These are phyloP conservation scores for Hippocampus abdominalis DNA, from an alignment of 2,113 vertebrate genomes.

Conservation along the genomic window DNA sequence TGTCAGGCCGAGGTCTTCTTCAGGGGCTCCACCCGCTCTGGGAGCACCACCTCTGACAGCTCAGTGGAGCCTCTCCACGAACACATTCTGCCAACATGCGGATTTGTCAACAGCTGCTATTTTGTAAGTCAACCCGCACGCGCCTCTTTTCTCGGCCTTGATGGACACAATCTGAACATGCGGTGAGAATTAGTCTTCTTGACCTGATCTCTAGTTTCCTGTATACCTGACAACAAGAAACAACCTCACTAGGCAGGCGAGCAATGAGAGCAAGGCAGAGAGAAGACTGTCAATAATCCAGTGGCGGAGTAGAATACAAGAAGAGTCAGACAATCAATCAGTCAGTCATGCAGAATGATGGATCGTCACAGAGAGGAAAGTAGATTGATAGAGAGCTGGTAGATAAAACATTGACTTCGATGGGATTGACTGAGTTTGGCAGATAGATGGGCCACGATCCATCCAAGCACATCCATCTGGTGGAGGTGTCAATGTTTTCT, in stretches of 20 bases:
- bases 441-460: conserved; percentile 39
- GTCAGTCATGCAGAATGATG: conserved; percentile 45
- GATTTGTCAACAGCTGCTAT: conserved; percentile 80
- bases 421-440: conserved; percentile 50
- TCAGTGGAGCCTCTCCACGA: conserved; percentile 68
- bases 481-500: conserved; percentile 1
- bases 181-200: not conserved
- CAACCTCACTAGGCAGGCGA: not conserved
- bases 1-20: conserved; percentile 70
- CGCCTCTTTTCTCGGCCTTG: not conserved
- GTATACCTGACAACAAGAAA: conserved; percentile 3
- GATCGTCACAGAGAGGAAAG: conserved; percentile 34
- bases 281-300: not conserved
- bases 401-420: conserved; percentile 55
- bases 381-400: conserved; percentile 41
- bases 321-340: conserved; percentile 39
- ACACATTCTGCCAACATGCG: conserved; percentile 63
- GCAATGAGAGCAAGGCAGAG: conserved; percentile 2
- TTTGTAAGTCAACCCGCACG: conserved; percentile 61
- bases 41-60: conserved; percentile 70
- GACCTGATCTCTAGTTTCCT: not conserved
- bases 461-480: conserved; percentile 28
- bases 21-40: conserved; percentile 60
- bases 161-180: not conserved
- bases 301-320: conserved; percentile 7